These are phyloP conservation scores for Morinoia aosen DNA, from an alignment of 2,888 invertebrate species.

Conservation along the genomic window DNA sequence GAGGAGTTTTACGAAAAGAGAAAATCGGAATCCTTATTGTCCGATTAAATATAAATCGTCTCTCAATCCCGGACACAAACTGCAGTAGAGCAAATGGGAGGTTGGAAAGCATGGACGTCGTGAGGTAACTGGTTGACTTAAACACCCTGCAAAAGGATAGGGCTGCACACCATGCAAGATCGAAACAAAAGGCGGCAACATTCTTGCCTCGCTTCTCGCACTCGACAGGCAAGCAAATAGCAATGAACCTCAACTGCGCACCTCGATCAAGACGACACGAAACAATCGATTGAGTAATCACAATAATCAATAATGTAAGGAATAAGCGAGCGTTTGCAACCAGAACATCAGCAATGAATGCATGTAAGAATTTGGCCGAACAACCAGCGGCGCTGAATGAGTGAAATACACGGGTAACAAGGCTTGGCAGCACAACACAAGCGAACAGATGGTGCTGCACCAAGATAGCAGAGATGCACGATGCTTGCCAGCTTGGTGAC, in stretches of 20 bases:
- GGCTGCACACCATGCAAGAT: too few species aligned
- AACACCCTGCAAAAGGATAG: too few species aligned
- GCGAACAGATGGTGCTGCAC: conserved; percentile 3
- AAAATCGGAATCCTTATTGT: too few species aligned
- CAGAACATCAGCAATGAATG: neutral
- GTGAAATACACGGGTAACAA: neutral
- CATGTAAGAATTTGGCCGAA: neutral
- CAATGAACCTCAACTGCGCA: neutral
- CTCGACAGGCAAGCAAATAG: neutral
- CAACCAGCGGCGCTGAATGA: conserved; percentile 19
- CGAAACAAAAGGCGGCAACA: too few species aligned
- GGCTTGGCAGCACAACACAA: neutral
- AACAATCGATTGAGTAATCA: neutral
- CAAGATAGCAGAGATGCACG: neutral
- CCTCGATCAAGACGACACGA: neutral
- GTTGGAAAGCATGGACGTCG: too few species aligned
- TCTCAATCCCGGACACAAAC: too few species aligned
- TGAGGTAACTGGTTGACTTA: too few species aligned
- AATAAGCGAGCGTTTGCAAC: too few species aligned
- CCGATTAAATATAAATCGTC: too few species aligned
- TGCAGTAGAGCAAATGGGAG: too few species aligned
- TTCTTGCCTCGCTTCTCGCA: neutral
- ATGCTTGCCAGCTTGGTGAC: conserved; percentile 5
- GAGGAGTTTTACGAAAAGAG: too few species aligned
- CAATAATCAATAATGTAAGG: neutral